A percentile compares a stretch with the other conserved stretches of the same genome.
Evolutionary conservation across 1,140 invertebrate species (phyloP).

Genomic region (Cyphomyrmex costatus): DNA sequence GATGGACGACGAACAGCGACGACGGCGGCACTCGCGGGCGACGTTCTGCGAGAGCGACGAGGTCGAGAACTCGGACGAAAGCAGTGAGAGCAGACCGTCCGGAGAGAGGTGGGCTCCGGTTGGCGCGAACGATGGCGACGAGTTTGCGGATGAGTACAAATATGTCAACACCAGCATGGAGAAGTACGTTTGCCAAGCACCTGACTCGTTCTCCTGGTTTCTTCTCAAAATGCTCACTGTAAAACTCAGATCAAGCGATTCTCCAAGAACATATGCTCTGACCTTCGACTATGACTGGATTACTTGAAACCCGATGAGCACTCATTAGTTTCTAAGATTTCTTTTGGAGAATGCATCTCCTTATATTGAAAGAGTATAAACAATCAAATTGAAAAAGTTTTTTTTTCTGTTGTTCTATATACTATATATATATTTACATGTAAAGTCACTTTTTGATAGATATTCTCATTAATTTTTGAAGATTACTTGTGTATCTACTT

Average conservation of each 20-base stretch:
- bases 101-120: constrained; percentile 90
- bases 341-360: too few species aligned
- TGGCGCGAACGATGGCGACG: constrained; percentile 88
- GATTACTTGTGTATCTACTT: too few species aligned
- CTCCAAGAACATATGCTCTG: not conserved
- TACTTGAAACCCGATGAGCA: too few species aligned
- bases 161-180: constrained; percentile 77
- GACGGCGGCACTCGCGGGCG: constrained; percentile 24
- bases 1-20: constrained; percentile 6
- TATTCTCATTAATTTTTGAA: too few species aligned
- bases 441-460: too few species aligned
- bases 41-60: constrained; percentile 71
- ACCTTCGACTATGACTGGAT: too few species aligned
- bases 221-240: not conserved
- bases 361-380: too few species aligned
- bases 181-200: constrained; percentile 66
- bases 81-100: constrained; percentile 81
- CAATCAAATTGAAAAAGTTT: too few species aligned
- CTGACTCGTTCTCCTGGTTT: not conserved
- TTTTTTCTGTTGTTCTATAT: too few species aligned
- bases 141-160: constrained; percentile 84
- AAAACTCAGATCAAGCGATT: not conserved
- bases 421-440: too few species aligned
- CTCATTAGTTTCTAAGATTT: too few species aligned
- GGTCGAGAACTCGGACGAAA: constrained; percentile 84